These are phyloP conservation scores for Dendroctonus valens DNA, from an alignment of 1,140 invertebrate species.

Conservation along the genomic window DNA sequence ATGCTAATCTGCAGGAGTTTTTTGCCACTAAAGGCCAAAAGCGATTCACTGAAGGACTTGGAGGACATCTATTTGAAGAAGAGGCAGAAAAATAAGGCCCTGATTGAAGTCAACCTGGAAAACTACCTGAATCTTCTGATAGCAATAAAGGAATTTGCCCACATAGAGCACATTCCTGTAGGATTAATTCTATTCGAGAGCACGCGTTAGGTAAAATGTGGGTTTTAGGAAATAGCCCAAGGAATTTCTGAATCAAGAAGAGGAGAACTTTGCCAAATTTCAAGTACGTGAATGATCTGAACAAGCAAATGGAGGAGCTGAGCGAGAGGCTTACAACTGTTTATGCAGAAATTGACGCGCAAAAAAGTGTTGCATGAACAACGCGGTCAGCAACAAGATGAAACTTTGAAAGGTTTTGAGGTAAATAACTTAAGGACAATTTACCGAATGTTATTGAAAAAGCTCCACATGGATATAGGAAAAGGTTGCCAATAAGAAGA, in stretches of 20 bases:
- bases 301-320: conserved; percentile 74
- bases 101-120: conserved; percentile 65
- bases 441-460: neutral
- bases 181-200: neutral
- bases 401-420: conserved; percentile 51
- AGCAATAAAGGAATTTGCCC: conserved; percentile 57
- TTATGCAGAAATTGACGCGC: conserved; percentile 47
- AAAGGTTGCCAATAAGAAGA: conserved; percentile 47
- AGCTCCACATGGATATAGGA: conserved; percentile 32
- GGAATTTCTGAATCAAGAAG: conserved; percentile 80
- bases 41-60: conserved; percentile 69
- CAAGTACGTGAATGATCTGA: conserved; percentile 89
- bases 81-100: conserved; percentile 61
- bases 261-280: conserved; percentile 90
- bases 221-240: conserved; percentile 56
- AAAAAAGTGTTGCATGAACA: conserved; percentile 52
- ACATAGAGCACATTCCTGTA: conserved; percentile 21
- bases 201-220: too few relatives aligned
- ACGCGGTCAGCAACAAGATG: conserved; percentile 53
- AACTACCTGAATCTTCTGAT: conserved; percentile 73
- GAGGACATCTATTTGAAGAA: conserved; percentile 68
- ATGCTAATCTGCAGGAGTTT: conserved; percentile 80
- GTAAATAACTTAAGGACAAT: conserved; percentile 1
- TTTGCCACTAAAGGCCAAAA: conserved; percentile 80
- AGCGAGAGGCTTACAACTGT: conserved; percentile 39